Percentiles rank a stretch among this genome's conserved stretches.
Evolutionary conservation across 2,113 vertebrate species (phyloP).

Genomic region (Equus przewalskii): DNA sequence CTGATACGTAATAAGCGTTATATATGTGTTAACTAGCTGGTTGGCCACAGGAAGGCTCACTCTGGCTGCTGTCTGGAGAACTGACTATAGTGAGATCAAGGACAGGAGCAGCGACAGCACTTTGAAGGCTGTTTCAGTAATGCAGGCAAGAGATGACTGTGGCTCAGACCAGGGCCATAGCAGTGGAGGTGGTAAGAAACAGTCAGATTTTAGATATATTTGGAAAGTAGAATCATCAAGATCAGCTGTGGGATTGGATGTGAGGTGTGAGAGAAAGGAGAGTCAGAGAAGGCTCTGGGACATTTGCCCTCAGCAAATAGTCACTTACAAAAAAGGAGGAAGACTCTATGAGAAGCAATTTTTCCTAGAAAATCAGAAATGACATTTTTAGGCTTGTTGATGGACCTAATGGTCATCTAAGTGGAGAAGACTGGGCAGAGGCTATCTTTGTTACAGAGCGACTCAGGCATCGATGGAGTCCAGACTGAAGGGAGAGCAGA

Average conservation of each 20-base stretch:
- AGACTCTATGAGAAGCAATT: background rate
- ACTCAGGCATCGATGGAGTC: background rate
- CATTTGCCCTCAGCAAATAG: background rate
- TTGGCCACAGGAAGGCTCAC: background rate
- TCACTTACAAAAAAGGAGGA: background rate
- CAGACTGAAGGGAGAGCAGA: background rate
- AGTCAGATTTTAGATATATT: background rate
- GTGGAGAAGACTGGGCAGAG: background rate
- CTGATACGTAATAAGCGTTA: background rate
- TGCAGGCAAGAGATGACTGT: background rate
- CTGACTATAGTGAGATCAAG: background rate
- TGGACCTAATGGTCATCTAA: background rate
- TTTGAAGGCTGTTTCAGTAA: background rate
- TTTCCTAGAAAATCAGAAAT: background rate
- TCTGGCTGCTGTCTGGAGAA: background rate
- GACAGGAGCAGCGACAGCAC: background rate
- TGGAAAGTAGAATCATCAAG: background rate
- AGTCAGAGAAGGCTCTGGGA: background rate
- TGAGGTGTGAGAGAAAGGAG: background rate
- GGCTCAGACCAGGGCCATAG: background rate
- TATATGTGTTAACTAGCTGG: background rate
- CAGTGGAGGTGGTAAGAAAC: background rate
- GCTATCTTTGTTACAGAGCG: background rate
- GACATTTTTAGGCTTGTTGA: background rate
- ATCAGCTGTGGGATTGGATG: background rate